phyloP scores from a whole-genome alignment of 2,888 invertebrate genomes.

The Blastobasis lacticolella region DNA sequence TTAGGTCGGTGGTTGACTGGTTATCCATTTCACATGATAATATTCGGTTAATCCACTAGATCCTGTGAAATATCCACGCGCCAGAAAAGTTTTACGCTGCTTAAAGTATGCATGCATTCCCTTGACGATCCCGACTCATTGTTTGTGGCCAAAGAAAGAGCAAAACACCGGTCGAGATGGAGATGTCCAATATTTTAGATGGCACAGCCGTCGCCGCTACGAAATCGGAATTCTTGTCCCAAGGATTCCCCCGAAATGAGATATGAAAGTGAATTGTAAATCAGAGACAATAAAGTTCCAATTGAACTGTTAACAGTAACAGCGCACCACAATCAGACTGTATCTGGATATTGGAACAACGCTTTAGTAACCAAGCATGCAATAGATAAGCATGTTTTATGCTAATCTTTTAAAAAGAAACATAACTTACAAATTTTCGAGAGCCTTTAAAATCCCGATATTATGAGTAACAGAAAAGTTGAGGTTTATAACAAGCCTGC shows the following conservation, averaged over 20 bases:
- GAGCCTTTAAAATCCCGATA: slow-evolving; percentile 34
- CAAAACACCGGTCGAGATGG: slow-evolving; percentile 69
- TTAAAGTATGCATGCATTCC: slow-evolving; percentile 68
- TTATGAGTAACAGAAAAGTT: slow-evolving; percentile 35
- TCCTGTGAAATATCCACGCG: slow-evolving; percentile 31
- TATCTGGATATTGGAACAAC: slow-evolving; percentile 57
- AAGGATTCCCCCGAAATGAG: slow-evolving; percentile 41
- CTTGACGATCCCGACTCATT: slow-evolving; percentile 68
- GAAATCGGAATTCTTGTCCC: slow-evolving; percentile 64
- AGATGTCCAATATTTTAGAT: slow-evolving; percentile 75
- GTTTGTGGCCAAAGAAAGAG: slow-evolving; percentile 65
- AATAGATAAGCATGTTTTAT: slow-evolving; percentile 69
- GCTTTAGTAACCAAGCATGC: slow-evolving; percentile 66
- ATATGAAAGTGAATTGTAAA: slow-evolving; percentile 40
- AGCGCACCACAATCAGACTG: slow-evolving; percentile 37
- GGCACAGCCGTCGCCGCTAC: slow-evolving; percentile 71
- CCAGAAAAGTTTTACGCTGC: slow-evolving; percentile 47
- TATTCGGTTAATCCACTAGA: too few relatives aligned
- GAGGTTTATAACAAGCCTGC: slow-evolving; percentile 34
- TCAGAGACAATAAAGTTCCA: slow-evolving; percentile 34
- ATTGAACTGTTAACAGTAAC: slow-evolving; percentile 30
- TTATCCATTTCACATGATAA: too few relatives aligned
- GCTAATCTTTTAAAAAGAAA: slow-evolving; percentile 62
- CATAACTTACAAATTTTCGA: slow-evolving; percentile 66
- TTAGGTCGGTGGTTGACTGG: too few relatives aligned